These are phyloP conservation scores for Leptinotarsa defecta DNA, from an alignment of 1,140 invertebrate species.

Conservation along the genomic window DNA sequence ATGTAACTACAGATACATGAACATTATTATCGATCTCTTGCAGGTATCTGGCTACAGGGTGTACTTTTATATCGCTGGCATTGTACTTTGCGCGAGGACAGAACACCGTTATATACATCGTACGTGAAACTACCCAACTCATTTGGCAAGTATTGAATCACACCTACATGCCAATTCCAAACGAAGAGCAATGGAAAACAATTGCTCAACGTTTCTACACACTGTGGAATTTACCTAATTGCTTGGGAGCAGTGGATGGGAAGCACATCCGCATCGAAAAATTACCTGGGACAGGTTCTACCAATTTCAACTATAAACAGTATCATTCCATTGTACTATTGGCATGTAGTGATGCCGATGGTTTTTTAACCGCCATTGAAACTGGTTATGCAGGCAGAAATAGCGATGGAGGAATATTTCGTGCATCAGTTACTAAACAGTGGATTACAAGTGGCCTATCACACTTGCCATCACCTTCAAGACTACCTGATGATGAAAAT, in stretches of 20 bases:
- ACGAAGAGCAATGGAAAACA: constrained; percentile 12
- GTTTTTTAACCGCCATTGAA: constrained; percentile 34
- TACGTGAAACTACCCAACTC: constrained; percentile 25
- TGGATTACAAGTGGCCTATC: not conserved
- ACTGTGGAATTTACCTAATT: constrained; percentile 13
- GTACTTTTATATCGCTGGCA: constrained; percentile 19
- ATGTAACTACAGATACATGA: no score
- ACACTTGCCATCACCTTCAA: not conserved
- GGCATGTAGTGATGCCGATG: constrained; percentile 11
- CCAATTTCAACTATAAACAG: constrained; percentile 32
- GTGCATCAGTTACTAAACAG: constrained; percentile 26
- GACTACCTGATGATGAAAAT: constrained; percentile 3
- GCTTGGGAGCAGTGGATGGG: not conserved
- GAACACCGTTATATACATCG: constrained; percentile 18
- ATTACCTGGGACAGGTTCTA: constrained; percentile 29
- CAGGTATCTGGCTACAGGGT: not conserved
- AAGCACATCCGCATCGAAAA: constrained; percentile 22
- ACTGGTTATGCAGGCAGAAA: constrained; percentile 34
- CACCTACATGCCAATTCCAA: constrained; percentile 14
- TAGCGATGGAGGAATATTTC: constrained; percentile 33
- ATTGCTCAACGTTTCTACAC: constrained; percentile 25
- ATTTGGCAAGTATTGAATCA: constrained; percentile 30
- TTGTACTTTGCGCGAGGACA: constrained; percentile 28
- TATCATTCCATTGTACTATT: constrained; percentile 28
- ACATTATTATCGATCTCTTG: not conserved